phyloP scores from a whole-genome alignment of 2,888 invertebrate genomes.

The Perithous albicinctus region DNA sequence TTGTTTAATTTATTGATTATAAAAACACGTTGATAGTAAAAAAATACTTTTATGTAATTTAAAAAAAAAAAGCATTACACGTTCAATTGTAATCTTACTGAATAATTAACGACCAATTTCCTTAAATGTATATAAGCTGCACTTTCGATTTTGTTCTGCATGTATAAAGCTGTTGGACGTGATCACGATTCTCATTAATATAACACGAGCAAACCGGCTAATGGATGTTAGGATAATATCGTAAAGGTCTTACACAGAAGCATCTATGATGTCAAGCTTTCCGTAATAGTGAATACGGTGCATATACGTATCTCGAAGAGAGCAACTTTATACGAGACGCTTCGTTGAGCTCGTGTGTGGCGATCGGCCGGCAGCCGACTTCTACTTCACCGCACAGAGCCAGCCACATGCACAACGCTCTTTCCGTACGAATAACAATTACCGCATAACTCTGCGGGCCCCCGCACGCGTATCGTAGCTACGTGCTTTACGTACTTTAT shows the following conservation, averaged over 20 bases:
- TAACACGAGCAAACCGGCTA: not conserved
- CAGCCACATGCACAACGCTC: conserved; percentile 12
- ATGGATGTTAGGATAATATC: conserved; percentile 1
- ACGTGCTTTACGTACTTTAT: conserved; percentile 60
- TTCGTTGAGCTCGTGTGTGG: conserved; percentile 20
- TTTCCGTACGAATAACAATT: conserved; percentile 54
- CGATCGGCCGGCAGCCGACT: not conserved
- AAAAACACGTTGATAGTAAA: no score
- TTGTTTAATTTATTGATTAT: no score
- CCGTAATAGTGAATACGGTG: not conserved
- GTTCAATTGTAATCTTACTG: no score
- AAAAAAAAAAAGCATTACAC: no score
- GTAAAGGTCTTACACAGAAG: not conserved
- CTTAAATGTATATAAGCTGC: no score
- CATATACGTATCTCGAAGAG: not conserved
- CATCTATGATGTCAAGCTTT: conserved; percentile 12
- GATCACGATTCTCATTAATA: not conserved
- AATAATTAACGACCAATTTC: no score
- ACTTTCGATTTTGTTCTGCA: no score
- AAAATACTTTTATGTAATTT: no score
- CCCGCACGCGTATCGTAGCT: conserved; percentile 42
- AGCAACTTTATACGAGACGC: conserved; percentile 33
- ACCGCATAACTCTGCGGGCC: conserved; percentile 45
- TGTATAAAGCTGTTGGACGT: not conserved
- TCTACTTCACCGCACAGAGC: conserved; percentile 4